phyloP scores from a whole-genome alignment of 2,888 invertebrate species.

The Tenthredo livida region DNA sequence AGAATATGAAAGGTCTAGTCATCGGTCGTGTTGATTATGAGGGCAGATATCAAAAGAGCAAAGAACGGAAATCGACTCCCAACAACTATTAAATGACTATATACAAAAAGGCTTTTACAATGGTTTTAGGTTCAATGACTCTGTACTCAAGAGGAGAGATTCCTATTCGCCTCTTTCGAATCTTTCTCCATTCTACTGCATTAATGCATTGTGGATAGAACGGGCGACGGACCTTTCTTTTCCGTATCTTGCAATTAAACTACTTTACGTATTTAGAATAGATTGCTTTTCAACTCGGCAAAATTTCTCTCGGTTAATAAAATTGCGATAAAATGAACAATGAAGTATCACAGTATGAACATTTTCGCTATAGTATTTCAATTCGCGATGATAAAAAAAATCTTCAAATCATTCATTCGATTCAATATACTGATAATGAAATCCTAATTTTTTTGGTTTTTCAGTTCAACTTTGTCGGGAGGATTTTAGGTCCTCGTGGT shows the following conservation, averaged over 20 bases:
- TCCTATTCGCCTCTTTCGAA: conserved; percentile 14
- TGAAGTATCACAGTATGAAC: neutral
- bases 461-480: conserved; percentile 99
- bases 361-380: too few relatives aligned
- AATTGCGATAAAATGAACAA: neutral
- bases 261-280: conserved; percentile 6
- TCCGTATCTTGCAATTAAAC: neutral
- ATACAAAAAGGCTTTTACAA: neutral
- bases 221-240: conserved; percentile 17
- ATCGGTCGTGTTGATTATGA: neutral
- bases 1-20: neutral
- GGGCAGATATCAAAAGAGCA: neutral
- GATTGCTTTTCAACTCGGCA: neutral
- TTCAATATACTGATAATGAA: neutral
- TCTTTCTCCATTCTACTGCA: conserved; percentile 14
- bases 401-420: neutral
- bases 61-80: neutral
- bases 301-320: neutral
- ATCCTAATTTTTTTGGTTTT: conserved; percentile 56
- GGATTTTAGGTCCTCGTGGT: conserved; percentile 99
- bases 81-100: neutral
- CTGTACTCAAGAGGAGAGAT: conserved; percentile 4
- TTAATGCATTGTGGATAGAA: conserved; percentile 12
- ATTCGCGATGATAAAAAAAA: neutral
- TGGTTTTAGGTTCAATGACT: conserved; percentile 25